Evolutionary conservation across 1,140 invertebrate species (phyloP).

Genomic region (Drosophila chauvacae): DNA sequence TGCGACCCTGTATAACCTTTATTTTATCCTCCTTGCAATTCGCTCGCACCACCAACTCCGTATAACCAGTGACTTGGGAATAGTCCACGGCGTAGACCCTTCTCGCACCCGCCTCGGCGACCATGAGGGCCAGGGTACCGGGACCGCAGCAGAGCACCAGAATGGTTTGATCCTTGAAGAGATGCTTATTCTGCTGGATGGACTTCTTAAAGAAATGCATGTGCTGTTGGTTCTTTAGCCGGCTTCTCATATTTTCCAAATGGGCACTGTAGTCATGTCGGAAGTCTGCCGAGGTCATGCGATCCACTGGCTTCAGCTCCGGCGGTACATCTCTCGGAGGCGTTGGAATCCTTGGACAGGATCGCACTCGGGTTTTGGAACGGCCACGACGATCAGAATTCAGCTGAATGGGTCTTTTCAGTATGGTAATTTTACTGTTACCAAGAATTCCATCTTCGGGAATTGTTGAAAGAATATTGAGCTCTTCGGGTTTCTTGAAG

Average conservation of each 20-base stretch:
- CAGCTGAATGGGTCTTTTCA: not conserved
- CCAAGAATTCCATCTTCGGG: not conserved
- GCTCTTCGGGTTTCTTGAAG: not conserved
- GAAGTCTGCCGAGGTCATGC: conserved; percentile 68
- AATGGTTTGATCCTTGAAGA: conserved; percentile 96
- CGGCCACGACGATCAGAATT: not conserved
- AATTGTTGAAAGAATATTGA: not conserved
- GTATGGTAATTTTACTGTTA: not conserved
- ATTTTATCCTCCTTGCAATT: conserved; percentile 91
- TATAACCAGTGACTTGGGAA: conserved; percentile 97
- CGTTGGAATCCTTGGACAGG: conserved; percentile 10
- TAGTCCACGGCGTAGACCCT: conserved; percentile 97
- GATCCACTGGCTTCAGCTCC: conserved; percentile 46
- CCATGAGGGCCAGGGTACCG: conserved; percentile 99
- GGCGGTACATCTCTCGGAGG: conserved; percentile 29
- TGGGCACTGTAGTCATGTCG: conserved; percentile 89
- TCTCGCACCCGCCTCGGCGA: conserved; percentile 97
- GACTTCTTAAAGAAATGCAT: conserved; percentile 98
- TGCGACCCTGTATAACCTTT: conserved; percentile 96
- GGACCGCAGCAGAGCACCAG: conserved; percentile 99
- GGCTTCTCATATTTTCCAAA: conserved; percentile 99
- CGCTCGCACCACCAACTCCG: conserved; percentile 92
- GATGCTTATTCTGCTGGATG: conserved; percentile 98
- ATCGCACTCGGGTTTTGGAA: not conserved
- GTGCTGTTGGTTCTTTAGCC: conserved; percentile 98